Conservation (phyloP, 2,113 vertebrate species). For the Chlorodrepanis virens region DNA sequence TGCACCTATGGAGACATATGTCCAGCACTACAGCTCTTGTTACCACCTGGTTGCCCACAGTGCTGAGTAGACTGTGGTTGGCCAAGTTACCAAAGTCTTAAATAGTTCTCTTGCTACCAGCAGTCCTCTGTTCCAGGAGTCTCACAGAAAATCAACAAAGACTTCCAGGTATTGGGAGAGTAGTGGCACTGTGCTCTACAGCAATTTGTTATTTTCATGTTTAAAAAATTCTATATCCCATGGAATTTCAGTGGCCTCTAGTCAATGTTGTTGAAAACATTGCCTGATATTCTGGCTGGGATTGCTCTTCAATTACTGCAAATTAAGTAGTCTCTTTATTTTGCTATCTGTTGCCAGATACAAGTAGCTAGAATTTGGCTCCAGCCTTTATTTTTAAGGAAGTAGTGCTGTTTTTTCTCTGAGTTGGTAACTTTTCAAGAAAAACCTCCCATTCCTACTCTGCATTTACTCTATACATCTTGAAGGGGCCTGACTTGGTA, state of each 20-base stretch:
- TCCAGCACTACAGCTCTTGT: neutral
- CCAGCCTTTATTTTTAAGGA: neutral
- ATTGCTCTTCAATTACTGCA: neutral
- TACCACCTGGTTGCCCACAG: neutral
- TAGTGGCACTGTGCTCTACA: neutral
- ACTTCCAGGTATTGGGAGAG: neutral
- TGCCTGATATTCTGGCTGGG: neutral
- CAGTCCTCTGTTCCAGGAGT: neutral
- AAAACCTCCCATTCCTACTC: neutral
- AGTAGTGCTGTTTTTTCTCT: neutral
- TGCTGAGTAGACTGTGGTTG: neutral
- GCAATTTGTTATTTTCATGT: neutral
- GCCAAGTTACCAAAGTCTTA: neutral
- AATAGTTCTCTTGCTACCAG: neutral
- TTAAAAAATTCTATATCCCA: neutral
- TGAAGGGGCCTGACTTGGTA: neutral
- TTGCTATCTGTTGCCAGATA: neutral
- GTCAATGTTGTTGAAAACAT: neutral
- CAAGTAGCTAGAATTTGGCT: neutral
- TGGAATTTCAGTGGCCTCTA: neutral
- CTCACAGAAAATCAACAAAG: neutral
- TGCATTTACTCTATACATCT: neutral
- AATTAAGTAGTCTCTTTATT: neutral
- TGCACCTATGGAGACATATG: neutral
- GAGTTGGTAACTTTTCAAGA: neutral